phyloP scores from a whole-genome alignment of 30 jellyfish, hydroid and myxozoan genomes.

The Hydra vulgaris region DNA sequence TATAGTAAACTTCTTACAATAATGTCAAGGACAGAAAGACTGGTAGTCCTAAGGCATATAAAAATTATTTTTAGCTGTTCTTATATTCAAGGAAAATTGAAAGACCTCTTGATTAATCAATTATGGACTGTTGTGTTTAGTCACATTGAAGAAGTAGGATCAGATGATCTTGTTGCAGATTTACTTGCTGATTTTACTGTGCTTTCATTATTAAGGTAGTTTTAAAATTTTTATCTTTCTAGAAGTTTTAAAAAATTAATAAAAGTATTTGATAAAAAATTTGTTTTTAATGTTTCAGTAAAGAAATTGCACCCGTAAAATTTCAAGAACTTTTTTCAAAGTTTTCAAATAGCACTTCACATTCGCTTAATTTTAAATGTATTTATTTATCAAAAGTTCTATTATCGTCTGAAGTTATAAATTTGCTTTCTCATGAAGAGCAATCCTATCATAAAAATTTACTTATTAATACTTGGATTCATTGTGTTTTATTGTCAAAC shows the following conservation, averaged over 20 bases:
- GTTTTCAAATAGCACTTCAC: background rate
- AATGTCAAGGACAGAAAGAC: background rate
- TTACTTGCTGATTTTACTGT: background rate
- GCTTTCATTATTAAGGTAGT: background rate
- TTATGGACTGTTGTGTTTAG: background rate
- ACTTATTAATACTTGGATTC: background rate
- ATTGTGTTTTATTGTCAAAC: background rate
- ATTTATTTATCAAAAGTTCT: background rate
- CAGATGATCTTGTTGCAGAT: background rate
- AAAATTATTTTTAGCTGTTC: background rate
- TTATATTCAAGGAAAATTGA: background rate
- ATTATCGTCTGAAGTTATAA: background rate
- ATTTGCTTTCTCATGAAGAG: background rate
- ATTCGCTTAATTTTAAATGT: background rate
- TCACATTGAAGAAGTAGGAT: background rate
- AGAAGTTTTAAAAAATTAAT: too few relatives aligned
- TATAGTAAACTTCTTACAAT: background rate
- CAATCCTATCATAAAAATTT: background rate
- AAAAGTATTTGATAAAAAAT: too few relatives aligned
- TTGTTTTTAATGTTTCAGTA: background rate
- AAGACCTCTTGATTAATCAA: background rate
- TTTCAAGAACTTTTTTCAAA: background rate
- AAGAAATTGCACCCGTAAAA: background rate
- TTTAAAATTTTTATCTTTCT: background rate
- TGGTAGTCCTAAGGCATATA: background rate